Evolutionary conservation across 2,797 vertebrate genomes (phyloP), one percentile per base, ranked within the genome.

Genomic region (Lithobates sylvaticus): DNA sequence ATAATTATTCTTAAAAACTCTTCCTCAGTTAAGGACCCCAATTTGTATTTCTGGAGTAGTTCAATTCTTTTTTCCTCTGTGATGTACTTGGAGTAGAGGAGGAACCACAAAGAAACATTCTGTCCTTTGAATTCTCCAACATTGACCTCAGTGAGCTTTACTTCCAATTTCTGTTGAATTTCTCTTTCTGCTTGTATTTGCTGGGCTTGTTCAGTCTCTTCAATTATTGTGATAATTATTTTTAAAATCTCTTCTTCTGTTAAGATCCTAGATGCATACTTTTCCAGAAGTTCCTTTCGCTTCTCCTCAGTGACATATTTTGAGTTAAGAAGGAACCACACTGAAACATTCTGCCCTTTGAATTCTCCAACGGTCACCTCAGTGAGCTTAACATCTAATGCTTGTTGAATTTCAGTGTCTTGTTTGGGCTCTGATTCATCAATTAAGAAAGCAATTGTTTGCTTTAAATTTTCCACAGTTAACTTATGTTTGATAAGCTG

Each of bases 241-340:
- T 34, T 81, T 1, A 29, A 58, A 74, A 89, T 73, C 34, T 88
- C 86, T 2, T 61, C 86, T 0, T 44, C 27, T 21, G 65, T 85
- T 29, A 88, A 50, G 10, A 23, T 7, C 36, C 88, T 83, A 7
- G 91, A 92, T 79, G 88, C 92, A 88, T 94, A 96, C 69, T 90
- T 89, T 72, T 92, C 90, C 86, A 96, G 91, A 15, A 96, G 90
- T 72, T 95, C 93, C 76, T 84, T 86, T 47, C 95, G 92, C 83
- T 94, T 93, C 12, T 91, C 76, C 89, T 94, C 93, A 26, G 92
- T 89, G 84, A 97, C 91, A 87, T 96, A 96, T 39, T 94, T 94
- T n/a, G 95, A 96, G 93, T 94, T 93, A 68, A 97, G 93, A 68
- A 97, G 90, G 67, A 96, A 94, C 96, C 96, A 96, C 58, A 96